phyloP scores from a whole-genome alignment of 2,888 invertebrate species.

The Bhutanitis thaidina region DNA sequence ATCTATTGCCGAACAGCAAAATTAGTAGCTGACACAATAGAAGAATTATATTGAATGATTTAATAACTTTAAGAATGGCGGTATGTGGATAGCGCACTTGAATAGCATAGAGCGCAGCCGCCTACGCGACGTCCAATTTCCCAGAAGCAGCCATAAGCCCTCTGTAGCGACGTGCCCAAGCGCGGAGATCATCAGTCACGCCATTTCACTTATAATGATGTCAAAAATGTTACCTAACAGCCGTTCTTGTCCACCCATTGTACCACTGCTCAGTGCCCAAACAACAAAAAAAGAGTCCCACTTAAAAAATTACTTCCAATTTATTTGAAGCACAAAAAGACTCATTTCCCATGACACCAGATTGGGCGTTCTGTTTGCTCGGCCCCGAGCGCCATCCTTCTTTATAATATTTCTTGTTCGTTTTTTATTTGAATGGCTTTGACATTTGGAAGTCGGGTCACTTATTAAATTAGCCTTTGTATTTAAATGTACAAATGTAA shows the following conservation, averaged over 20 bases:
- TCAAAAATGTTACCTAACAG: constrained; percentile 77
- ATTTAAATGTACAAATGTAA: constrained; percentile 75
- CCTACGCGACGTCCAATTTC: constrained; percentile 35
- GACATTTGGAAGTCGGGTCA: constrained; percentile 74
- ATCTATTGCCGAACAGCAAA: no score
- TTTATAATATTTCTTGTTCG: constrained; percentile 56
- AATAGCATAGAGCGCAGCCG: constrained; percentile 19
- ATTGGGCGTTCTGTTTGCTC: constrained; percentile 56
- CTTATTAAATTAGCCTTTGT: constrained; percentile 80
- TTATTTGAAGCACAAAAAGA: constrained; percentile 73
- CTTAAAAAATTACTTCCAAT: constrained; percentile 76
- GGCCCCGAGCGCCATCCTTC: constrained; percentile 58
- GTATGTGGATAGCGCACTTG: not conserved
- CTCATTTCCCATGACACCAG: constrained; percentile 72
- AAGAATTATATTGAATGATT: no score
- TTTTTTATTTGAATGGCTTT: constrained; percentile 70
- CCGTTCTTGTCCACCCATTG: constrained; percentile 75
- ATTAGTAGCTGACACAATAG: no score
- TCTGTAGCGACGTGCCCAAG: constrained; percentile 27
- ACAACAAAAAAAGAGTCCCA: constrained; percentile 47
- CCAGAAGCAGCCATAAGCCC: constrained; percentile 35
- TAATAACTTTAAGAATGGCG: no score
- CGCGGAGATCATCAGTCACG: constrained; percentile 61
- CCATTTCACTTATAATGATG: constrained; percentile 78
- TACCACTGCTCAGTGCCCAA: constrained; percentile 61